These are phyloP conservation scores for Protobothrops mucrosquamatus DNA, from an alignment of 2,113 vertebrate species.

Conservation along the genomic window DNA sequence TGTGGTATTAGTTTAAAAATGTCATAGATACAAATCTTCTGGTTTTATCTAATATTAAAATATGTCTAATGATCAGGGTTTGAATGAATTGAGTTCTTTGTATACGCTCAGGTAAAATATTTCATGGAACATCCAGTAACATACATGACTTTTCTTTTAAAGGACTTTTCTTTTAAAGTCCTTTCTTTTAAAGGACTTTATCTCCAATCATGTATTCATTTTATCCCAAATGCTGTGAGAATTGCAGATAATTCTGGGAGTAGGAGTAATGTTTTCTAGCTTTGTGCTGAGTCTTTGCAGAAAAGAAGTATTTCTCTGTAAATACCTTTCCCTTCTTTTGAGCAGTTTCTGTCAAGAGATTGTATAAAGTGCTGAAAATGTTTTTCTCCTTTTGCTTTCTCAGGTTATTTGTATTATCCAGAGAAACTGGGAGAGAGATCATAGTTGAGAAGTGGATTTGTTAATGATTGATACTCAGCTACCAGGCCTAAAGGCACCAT, in stretches of 20 bases:
- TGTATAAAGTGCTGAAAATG: neutral
- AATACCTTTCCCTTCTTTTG: neutral
- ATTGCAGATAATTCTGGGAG: neutral
- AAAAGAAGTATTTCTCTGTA: neutral
- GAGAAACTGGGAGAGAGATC: neutral
- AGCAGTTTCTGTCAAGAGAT: neutral
- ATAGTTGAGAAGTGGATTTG: neutral
- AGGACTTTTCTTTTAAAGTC: too few species aligned
- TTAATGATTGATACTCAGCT: neutral
- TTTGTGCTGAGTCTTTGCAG: neutral
- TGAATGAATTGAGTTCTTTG: neutral
- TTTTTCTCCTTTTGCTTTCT: neutral
- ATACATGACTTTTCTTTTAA: neutral
- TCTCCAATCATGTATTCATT: neutral
- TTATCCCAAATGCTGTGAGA: neutral
- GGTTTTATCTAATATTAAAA: neutral
- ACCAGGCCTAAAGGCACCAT: neutral
- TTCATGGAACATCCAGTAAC: neutral
- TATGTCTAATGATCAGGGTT: neutral
- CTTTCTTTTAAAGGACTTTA: neutral
- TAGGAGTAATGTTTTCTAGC: neutral
- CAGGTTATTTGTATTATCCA: neutral
- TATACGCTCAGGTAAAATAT: neutral
- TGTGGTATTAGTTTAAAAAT: neutral
- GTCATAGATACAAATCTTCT: neutral